Percentiles rank a stretch among this genome's conserved stretches.
These are phyloP conservation scores for Phaethornis superciliosus DNA, from an alignment of 2,113 vertebrate genomes.

Conservation along the genomic window DNA sequence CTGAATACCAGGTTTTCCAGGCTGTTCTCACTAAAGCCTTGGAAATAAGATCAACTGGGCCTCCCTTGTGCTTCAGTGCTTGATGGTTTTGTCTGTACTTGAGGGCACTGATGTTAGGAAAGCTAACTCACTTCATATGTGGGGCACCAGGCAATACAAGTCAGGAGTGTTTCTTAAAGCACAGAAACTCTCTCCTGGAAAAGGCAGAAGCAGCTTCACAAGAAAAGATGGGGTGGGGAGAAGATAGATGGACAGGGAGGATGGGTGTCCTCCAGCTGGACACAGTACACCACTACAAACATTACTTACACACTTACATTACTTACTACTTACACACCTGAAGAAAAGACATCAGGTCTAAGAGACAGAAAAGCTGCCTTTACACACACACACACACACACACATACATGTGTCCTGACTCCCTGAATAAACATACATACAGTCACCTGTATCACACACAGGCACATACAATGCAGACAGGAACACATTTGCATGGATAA, in stretches of 20 bases:
- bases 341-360: not conserved
- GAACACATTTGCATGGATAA: not conserved
- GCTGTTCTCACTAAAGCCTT: not conserved
- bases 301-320: not conserved
- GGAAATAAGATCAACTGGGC: not conserved
- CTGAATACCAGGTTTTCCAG: slow-evolving; percentile 18
- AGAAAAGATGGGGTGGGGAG: not conserved
- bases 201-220: not conserved
- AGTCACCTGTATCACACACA: not conserved
- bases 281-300: not conserved
- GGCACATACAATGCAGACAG: not conserved
- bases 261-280: not conserved
- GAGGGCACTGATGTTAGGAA: not conserved
- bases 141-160: not conserved
- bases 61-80: not conserved
- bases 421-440: not conserved
- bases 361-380: not conserved
- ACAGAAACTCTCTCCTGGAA: not conserved
- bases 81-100: not conserved
- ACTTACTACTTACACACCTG: not conserved
- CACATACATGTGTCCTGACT: not conserved
- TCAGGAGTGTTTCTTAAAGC: not conserved
- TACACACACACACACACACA: not conserved
- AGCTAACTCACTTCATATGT: not conserved
- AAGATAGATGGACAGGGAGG: not conserved